Conservation (phyloP, 2,888 invertebrate species). For the Eupithecia tripunctaria region DNA sequence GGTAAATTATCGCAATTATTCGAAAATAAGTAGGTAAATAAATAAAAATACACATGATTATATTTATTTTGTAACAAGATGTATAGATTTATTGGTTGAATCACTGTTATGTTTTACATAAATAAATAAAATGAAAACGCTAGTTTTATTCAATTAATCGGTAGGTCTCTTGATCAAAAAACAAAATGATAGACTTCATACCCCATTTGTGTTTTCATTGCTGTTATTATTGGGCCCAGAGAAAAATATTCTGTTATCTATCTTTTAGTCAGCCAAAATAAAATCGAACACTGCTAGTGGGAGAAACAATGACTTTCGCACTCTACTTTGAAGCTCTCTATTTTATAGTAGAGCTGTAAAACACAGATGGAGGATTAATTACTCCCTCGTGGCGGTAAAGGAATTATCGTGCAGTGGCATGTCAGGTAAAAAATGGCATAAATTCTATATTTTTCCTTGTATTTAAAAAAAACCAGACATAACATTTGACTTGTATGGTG, state of each 20-base stretch:
- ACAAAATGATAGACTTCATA: neutral
- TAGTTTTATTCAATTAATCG: neutral
- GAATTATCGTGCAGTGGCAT: neutral
- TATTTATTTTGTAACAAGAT: neutral
- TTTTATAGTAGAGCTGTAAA: too few relatives aligned
- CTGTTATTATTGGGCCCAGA: neutral
- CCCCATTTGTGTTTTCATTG: neutral
- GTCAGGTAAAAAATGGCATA: neutral
- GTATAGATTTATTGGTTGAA: neutral
- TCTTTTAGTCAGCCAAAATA: too few relatives aligned
- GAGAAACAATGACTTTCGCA: too few relatives aligned
- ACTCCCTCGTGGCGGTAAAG: too few relatives aligned
- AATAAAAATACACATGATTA: neutral
- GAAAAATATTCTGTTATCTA: too few relatives aligned
- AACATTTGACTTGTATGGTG: too few relatives aligned
- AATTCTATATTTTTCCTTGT: too few relatives aligned
- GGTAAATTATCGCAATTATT: neutral
- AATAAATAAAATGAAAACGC: neutral
- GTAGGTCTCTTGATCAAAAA: neutral
- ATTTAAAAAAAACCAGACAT: too few relatives aligned
- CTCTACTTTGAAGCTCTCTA: too few relatives aligned
- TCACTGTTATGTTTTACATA: neutral
- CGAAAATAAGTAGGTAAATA: neutral
- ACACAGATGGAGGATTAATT: too few relatives aligned
- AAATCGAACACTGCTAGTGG: too few relatives aligned